A percentile compares a stretch with the other conserved stretches of the same genome.
Conservation (phyloP, 2,888 invertebrate species). For the Rhagium mordax region DNA sequence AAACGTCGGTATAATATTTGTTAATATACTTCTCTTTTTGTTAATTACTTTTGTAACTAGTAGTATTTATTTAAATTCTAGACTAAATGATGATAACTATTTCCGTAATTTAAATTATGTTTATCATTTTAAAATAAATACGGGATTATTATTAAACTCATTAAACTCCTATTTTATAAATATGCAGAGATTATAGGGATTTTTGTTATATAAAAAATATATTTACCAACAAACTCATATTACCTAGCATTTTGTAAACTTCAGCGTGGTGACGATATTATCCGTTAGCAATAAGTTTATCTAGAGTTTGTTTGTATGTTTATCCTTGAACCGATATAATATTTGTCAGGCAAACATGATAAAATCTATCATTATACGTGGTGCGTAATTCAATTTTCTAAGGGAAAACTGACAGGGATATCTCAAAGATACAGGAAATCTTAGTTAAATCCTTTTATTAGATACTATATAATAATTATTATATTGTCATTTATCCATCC, state of each 20-base stretch:
- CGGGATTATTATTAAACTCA: too few species aligned
- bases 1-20: too few species aligned
- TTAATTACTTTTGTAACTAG: too few species aligned
- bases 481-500: too few species aligned
- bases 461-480: neutral
- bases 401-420: neutral
- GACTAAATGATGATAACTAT: too few species aligned
- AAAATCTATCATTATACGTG: neutral
- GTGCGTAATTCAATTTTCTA: neutral
- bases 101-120: too few species aligned
- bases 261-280: neutral
- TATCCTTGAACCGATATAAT: slow-evolving; percentile 12
- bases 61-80: too few species aligned
- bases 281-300: slow-evolving; percentile 17
- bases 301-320: neutral
- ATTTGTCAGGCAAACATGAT: slow-evolving; percentile 26
- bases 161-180: too few species aligned
- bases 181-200: too few species aligned
- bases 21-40: too few species aligned
- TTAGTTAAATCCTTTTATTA: neutral
- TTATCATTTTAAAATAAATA: too few species aligned
- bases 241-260: too few species aligned
- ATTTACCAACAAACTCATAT: neutral
- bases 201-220: neutral
- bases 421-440: neutral